Percentiles rank a stretch among this genome's conserved stretches.
These are phyloP conservation scores for Stomorhina lunata DNA, from an alignment of 2,888 invertebrate species.

Conservation along the genomic window DNA sequence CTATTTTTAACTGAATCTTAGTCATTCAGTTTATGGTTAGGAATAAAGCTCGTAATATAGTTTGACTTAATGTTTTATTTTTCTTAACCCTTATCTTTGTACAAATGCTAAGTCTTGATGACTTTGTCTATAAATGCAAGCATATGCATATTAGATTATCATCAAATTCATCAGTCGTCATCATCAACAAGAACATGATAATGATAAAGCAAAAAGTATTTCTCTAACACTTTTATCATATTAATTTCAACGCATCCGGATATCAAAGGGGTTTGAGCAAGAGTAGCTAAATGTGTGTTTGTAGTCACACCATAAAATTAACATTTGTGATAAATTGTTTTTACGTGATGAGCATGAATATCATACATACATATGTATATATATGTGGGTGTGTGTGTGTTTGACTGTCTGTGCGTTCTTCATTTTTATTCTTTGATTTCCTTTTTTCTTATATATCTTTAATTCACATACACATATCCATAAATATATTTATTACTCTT, in stretches of 20 bases:
- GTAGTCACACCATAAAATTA: constrained; percentile 75
- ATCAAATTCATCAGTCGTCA: not conserved
- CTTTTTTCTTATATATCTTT: no score
- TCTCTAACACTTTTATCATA: not conserved
- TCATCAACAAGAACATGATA: not conserved
- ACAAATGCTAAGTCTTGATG: constrained; percentile 10
- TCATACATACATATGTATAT: constrained; percentile 28
- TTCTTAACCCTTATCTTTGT: not conserved
- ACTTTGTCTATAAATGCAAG: constrained; percentile 36
- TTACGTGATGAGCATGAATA: constrained; percentile 76
- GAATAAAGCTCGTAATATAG: not conserved
- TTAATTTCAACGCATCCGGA: not conserved
- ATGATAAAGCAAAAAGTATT: not conserved
- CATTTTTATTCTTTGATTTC: no score
- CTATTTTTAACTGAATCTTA: not conserved
- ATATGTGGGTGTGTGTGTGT: no score
- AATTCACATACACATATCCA: no score
- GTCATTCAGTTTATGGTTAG: not conserved
- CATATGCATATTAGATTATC: constrained; percentile 31
- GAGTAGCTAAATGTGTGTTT: not conserved
- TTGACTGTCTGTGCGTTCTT: no score
- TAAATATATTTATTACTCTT: not conserved
- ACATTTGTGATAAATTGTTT: constrained; percentile 78
- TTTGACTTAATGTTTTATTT: not conserved
- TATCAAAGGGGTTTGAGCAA: not conserved